Conservation (phyloP, 2,113 vertebrate genomes). For the Regulus satrapa region DNA sequence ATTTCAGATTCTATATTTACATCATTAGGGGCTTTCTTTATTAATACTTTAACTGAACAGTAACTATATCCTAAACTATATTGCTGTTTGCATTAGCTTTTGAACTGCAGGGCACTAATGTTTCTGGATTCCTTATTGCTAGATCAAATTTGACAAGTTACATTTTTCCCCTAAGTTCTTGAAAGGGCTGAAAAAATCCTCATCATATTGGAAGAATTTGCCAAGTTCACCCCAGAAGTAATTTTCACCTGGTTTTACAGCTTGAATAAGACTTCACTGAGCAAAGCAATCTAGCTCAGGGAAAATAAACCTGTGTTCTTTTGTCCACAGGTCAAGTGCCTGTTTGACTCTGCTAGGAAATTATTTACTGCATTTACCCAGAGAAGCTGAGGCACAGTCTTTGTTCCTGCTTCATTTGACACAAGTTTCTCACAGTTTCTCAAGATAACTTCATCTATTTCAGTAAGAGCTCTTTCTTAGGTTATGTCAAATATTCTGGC, state of each 20-base stretch:
- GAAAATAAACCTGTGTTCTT: not conserved
- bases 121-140: not conserved
- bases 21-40: not conserved
- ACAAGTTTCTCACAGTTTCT: not conserved
- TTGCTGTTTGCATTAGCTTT: not conserved
- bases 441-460: not conserved
- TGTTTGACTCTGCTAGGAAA: not conserved
- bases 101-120: not conserved
- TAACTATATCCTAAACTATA: not conserved
- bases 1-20: not conserved
- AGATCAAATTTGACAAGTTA: not conserved
- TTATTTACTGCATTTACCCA: not conserved
- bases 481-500: not conserved
- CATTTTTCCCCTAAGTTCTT: not conserved
- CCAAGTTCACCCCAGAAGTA: not conserved
- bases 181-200: not conserved
- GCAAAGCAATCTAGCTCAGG: not conserved
- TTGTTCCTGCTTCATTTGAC: not conserved
- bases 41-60: not conserved
- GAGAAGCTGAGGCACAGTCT: not conserved
- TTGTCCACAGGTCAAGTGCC: not conserved
- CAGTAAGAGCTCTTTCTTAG: not conserved
- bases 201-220: not conserved
- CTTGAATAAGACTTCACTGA: not conserved
- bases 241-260: not conserved